These are phyloP conservation scores for Diaperis boleti DNA, from an alignment of 2,888 invertebrate genomes.

Conservation along the genomic window DNA sequence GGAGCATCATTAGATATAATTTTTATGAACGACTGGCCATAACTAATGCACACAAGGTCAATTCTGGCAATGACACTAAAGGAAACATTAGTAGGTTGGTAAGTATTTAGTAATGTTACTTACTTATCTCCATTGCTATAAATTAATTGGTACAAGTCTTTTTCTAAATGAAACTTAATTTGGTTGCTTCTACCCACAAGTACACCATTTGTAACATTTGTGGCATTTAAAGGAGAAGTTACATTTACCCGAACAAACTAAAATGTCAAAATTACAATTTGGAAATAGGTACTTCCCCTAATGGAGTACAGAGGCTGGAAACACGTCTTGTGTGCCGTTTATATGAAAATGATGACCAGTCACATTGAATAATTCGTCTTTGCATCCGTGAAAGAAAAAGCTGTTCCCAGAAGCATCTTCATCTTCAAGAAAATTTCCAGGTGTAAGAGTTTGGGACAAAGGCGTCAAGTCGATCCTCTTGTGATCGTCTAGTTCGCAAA, in stretches of 20 bases:
- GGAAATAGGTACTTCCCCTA: background rate
- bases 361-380: conserved; percentile 46
- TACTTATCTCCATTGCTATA: background rate
- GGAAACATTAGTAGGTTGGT: background rate
- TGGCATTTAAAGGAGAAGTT: background rate
- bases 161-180: conserved; percentile 9
- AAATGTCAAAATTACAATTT: background rate
- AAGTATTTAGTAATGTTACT: background rate
- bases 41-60: conserved; percentile 49
- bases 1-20: conserved; percentile 16
- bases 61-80: conserved; percentile 44
- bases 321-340: background rate
- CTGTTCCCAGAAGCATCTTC: conserved; percentile 43
- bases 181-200: background rate
- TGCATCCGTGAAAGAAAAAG: conserved; percentile 64
- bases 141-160: background rate
- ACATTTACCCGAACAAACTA: background rate
- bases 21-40: conserved; percentile 48
- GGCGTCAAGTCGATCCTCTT: conserved; percentile 56
- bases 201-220: background rate
- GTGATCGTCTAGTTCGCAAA: conserved; percentile 59
- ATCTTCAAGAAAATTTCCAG: conserved; percentile 48
- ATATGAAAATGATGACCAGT: conserved; percentile 15
- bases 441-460: conserved; percentile 45
- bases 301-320: conserved; percentile 13